A percentile compares a stretch with the other conserved stretches of the same genome.
Evolutionary conservation across 2,888 invertebrate species (phyloP).

Genomic region (Rhorus exstirpatorius): DNA sequence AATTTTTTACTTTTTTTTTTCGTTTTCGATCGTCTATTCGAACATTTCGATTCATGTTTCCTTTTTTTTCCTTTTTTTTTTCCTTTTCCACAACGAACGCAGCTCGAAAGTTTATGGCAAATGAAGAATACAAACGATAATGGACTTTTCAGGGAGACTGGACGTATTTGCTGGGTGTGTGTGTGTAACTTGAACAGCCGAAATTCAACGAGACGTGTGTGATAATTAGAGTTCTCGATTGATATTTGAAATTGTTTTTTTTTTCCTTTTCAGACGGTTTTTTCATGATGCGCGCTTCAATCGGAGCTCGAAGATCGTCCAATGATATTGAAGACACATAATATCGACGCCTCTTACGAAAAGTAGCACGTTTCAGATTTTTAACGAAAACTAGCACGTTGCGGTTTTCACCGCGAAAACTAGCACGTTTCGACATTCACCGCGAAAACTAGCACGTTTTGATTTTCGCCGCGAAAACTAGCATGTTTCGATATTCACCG

Average conservation of each 20-base stretch:
- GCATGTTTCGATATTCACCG: too few species aligned
- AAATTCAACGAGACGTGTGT: conserved; percentile 17
- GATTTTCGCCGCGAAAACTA: too few species aligned
- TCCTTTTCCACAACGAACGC: conserved; percentile 50
- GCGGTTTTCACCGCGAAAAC: too few species aligned
- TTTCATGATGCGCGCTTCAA: background rate
- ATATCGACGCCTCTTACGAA: too few species aligned
- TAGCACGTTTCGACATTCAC: too few species aligned
- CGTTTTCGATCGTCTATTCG: conserved; percentile 44
- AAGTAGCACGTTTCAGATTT: too few species aligned
- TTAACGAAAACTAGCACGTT: too few species aligned
- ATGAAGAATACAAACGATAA: conserved; percentile 52
- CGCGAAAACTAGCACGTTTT: too few species aligned
- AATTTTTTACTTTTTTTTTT: conserved; percentile 32
- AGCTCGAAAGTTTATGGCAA: conserved; percentile 57
- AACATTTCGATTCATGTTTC: conserved; percentile 19
- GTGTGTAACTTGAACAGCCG: conserved; percentile 5
- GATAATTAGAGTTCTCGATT: conserved; percentile 8
- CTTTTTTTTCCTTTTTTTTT: conserved; percentile 7
- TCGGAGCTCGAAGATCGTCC: background rate
- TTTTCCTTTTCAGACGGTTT: background rate
- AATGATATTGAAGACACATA: too few species aligned
- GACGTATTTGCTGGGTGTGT: conserved; percentile 31
- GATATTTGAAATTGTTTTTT: background rate
- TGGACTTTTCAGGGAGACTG: conserved; percentile 42